Conservation (phyloP, 2,888 invertebrate genomes). For the Epirrita christyi region DNA sequence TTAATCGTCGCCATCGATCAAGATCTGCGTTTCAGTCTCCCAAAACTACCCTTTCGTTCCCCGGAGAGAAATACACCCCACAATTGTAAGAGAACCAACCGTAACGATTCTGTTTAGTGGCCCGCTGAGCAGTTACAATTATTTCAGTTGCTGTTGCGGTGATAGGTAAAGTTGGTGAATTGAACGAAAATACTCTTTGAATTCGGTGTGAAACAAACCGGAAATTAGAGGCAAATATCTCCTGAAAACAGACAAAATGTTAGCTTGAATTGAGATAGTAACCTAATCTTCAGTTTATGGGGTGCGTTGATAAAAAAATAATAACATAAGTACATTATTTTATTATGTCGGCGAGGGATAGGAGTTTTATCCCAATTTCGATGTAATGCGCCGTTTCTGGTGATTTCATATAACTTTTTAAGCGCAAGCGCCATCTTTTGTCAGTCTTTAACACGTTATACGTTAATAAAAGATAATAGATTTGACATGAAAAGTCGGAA, state of each 20-base stretch:
- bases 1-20: constrained; percentile 17
- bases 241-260: not conserved
- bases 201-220: not conserved
- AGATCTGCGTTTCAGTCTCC: constrained; percentile 10
- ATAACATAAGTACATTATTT: too few species aligned
- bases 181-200: constrained; percentile 16
- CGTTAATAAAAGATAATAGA: too few species aligned
- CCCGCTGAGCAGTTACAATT: constrained; percentile 31
- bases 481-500: too few species aligned
- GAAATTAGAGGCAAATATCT: not conserved
- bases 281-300: too few species aligned
- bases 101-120: constrained; percentile 34
- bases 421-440: too few species aligned
- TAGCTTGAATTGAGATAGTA: not conserved
- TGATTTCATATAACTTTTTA: too few species aligned
- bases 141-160: constrained; percentile 25
- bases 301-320: too few species aligned
- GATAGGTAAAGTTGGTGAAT: constrained; percentile 17
- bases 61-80: constrained; percentile 12
- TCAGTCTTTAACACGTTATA: too few species aligned
- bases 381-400: too few species aligned
- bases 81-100: constrained; percentile 21
- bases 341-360: too few species aligned
- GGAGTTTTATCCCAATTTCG: too few species aligned
- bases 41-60: constrained; percentile 16